Base-by-base conservation (phyloP, 2,888 invertebrate species). In the Lepetodrilus schrolli region DNA sequence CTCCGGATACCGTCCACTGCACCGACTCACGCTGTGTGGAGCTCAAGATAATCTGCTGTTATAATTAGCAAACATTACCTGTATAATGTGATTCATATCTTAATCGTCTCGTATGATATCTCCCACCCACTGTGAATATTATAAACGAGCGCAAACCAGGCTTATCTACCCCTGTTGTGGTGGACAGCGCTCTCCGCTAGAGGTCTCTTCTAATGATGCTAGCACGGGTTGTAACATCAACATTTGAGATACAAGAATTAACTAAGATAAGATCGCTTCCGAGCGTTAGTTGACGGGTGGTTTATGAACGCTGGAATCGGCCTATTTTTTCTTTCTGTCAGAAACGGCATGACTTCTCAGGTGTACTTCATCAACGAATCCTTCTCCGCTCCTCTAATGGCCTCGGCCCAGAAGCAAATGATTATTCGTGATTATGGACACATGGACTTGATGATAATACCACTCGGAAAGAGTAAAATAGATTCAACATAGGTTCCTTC, bases 1-100 rank as follows among this genome's bases (percentile, higher is more conserved):
- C 43, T 10, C 1, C 1, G 8, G 8, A 17, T n/a, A 34, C 13
- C 26, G n/a, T n/a, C n/a, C n/a, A n/a, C n/a, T n/a, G n/a, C n/a
- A n/a, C n/a, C n/a, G n/a, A n/a, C n/a, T 30, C 30, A 3, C 10
- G 10, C 17, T 7, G 58, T 58, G 30, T 30, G 17, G 58, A 58
- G 26, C 26, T 30, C 26, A 58, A 58, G 26, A 58, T 30, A 30
- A 2, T 17, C 26, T 34, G 30, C 17, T 30, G 58, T 58, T 34
- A 58, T 58, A 17, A 58, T 58, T 23, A 58, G 58, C 26, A 13
- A 10, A 58, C 26, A 58, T 58, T 58, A 58, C 58, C 26, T 17
- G 58, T 58, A 30, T 58, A 58, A 58, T 58, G n/a, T 30, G 34
- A 26, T 10, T 58, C 58, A 34, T 58, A 58, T 58, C 58, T 58